phyloP scores from a whole-genome alignment of 2,113 vertebrate genomes.

The Patagioenas fasciata region DNA sequence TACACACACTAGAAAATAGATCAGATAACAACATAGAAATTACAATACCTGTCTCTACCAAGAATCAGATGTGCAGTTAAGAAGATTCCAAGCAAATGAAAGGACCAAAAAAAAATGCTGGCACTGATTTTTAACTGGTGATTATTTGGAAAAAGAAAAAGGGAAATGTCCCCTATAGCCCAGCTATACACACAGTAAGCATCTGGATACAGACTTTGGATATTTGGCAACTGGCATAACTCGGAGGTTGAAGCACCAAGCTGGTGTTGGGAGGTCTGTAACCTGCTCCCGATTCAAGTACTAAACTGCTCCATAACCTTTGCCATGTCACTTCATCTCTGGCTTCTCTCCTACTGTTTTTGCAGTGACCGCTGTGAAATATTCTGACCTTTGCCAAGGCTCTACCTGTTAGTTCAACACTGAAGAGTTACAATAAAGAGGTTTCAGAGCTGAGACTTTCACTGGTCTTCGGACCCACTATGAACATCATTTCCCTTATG shows the following conservation, averaged over 20 bases:
- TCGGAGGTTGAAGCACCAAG: not conserved
- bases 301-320: not conserved
- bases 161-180: not conserved
- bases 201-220: not conserved
- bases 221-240: not conserved
- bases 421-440: not conserved
- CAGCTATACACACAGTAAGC: not conserved
- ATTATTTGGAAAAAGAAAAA: not conserved
- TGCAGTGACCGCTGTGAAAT: not conserved
- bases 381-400: not conserved
- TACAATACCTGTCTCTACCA: not conserved
- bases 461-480: not conserved
- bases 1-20: not conserved
- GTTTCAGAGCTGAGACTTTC: not conserved
- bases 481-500: accelerated
- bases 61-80: not conserved
- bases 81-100: not conserved
- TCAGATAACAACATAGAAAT: constrained; percentile 12
- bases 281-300: not conserved
- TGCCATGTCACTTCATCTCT: not conserved
- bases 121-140: not conserved
- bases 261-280: not conserved
- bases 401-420: accelerated
- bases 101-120: not conserved
- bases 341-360: not conserved